Conservation (phyloP, 2,888 invertebrate genomes). For the Limnephilus marmoratus region DNA sequence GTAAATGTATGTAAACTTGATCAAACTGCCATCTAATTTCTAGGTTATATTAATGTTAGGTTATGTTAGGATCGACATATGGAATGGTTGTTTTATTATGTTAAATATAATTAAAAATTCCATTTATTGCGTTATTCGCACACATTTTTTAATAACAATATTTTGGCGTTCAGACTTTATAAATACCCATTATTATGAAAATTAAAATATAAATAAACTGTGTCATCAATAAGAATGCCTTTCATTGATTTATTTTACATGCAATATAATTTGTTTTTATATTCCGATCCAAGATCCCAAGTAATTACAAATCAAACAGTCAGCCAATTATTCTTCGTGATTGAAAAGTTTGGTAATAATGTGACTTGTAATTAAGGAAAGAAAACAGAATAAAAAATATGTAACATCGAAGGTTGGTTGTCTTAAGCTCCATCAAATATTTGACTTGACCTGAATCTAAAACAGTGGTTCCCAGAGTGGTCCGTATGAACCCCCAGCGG, state of each 20-base stretch:
- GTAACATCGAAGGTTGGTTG: too few species aligned
- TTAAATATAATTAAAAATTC: constrained; percentile 18
- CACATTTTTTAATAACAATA: background rate
- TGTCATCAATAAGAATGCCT: constrained; percentile 16
- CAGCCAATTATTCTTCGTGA: background rate
- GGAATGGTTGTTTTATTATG: constrained; percentile 29
- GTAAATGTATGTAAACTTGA: constrained; percentile 29
- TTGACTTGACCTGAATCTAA: too few species aligned
- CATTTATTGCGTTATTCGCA: constrained; percentile 9
- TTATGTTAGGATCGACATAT: constrained; percentile 21
- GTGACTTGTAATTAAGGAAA: background rate
- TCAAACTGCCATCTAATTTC: constrained; percentile 26
- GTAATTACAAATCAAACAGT: background rate
- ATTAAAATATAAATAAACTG: constrained; percentile 15
- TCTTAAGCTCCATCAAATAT: background rate
- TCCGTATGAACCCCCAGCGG: too few species aligned
- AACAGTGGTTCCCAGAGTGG: too few species aligned
- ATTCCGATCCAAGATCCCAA: background rate
- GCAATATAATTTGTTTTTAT: background rate
- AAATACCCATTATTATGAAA: constrained; percentile 8
- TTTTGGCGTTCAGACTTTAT: constrained; percentile 13
- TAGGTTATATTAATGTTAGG: constrained; percentile 18
- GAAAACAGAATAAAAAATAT: background rate
- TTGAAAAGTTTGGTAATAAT: background rate
- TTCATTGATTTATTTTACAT: background rate